These are phyloP conservation scores for Scomber japonicus DNA, from an alignment of 2,113 vertebrate genomes.

Conservation along the genomic window DNA sequence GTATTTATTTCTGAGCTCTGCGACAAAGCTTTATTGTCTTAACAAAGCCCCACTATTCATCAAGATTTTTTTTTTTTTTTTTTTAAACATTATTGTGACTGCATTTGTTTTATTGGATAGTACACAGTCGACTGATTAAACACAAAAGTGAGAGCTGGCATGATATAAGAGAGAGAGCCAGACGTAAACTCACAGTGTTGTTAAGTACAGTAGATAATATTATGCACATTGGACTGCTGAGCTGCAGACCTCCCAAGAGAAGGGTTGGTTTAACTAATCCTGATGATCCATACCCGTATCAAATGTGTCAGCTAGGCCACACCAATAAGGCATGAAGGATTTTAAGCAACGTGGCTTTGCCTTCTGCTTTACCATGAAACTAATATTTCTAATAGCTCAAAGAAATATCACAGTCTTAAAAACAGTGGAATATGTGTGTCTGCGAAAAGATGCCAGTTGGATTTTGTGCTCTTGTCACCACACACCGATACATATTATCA, in stretches of 20 bases:
- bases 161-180: constrained; percentile 1
- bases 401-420: constrained; percentile 39
- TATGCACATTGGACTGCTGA: constrained; percentile 52
- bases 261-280: constrained; percentile 75
- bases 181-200: constrained; percentile 31
- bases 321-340: constrained; percentile 50
- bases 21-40: constrained; percentile 75
- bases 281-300: constrained; percentile 70
- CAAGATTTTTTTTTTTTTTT: constrained; percentile 19
- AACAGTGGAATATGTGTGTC: constrained; percentile 39
- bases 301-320: constrained; percentile 74
- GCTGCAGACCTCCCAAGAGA: constrained; percentile 57
- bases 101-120: constrained; percentile 42
- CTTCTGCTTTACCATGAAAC: constrained; percentile 34
- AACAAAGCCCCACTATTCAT: constrained; percentile 68
- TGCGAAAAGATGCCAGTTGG: constrained; percentile 32
- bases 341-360: constrained; percentile 56
- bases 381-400: constrained; percentile 35
- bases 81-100: constrained; percentile 5
- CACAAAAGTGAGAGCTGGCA: constrained; percentile 41
- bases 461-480: constrained; percentile 54
- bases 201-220: constrained; percentile 54
- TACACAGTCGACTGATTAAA: constrained; percentile 39
- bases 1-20: constrained; percentile 71
- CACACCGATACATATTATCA: constrained; percentile 63